Conservation (phyloP, 2,888 invertebrate genomes). For the Caenorhabditis afra region DNA sequence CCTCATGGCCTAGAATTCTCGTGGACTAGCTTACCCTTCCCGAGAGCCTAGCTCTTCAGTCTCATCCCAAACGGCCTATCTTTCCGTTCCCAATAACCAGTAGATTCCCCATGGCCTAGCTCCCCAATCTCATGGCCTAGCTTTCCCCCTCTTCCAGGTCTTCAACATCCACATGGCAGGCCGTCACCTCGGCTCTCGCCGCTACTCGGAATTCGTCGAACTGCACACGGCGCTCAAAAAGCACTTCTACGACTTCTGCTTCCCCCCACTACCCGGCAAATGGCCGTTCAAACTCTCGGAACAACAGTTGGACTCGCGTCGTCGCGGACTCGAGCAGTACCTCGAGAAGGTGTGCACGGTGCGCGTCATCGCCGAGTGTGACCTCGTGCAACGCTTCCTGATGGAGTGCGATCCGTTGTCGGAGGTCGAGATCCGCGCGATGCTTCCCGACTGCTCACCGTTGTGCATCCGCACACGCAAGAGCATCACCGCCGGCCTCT, state of each 20-base stretch:
- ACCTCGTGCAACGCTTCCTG: conserved; percentile 87
- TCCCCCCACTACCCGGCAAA: conserved; percentile 97
- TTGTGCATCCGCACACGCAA: conserved; percentile 83
- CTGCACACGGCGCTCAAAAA: conserved; percentile 73
- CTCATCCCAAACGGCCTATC: too few relatives aligned
- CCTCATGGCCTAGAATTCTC: too few relatives aligned
- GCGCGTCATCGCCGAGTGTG: conserved; percentile 96
- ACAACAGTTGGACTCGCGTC: conserved; percentile 94
- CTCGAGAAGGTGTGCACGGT: conserved; percentile 98
- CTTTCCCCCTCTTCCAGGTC: conserved; percentile 82
- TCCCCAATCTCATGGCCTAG: too few relatives aligned
- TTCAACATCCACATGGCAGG: conserved; percentile 99
- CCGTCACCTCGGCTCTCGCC: conserved; percentile 93
- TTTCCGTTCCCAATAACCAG: too few relatives aligned
- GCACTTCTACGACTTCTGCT: conserved; percentile 85
- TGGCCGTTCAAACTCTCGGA: conserved; percentile 98
- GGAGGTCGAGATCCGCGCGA: conserved; percentile 85
- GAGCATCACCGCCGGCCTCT: conserved; percentile 64
- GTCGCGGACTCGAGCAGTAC: conserved; percentile 94
- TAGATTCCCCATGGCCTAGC: too few relatives aligned
- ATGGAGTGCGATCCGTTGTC: conserved; percentile 79
- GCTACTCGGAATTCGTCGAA: conserved; percentile 93
- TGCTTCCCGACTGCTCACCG: conserved; percentile 88
- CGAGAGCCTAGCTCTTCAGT: too few relatives aligned
- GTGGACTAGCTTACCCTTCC: too few relatives aligned